A percentile compares a stretch with the other conserved stretches of the same genome.
These are phyloP conservation scores for Erpetoichthys calabaricus DNA, from an alignment of 2,797 vertebrate genomes.

Conservation along the genomic window DNA sequence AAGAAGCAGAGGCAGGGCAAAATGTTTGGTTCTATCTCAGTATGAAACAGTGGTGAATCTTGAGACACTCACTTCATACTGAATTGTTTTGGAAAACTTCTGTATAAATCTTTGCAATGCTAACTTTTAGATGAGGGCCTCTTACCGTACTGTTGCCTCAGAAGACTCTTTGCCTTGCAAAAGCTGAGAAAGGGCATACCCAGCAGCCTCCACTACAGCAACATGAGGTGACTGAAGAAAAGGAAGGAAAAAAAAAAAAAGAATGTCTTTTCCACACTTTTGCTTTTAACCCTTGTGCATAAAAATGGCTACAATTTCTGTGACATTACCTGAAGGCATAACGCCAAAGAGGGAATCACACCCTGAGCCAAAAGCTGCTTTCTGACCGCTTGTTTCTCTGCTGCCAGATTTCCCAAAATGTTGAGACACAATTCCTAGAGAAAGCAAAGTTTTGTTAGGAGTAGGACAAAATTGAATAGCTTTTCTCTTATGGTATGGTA, in stretches of 20 bases:
- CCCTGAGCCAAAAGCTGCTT: constrained; percentile 79
- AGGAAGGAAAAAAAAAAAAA: constrained; percentile 8
- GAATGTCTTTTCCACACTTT: too few species aligned
- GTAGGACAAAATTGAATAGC: constrained; percentile 7
- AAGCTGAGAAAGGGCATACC: constrained; percentile 82
- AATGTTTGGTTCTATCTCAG: too few species aligned
- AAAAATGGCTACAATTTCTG: background rate
- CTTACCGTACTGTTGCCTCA: constrained; percentile 70
- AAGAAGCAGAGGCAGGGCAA: too few species aligned
- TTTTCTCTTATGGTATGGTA: too few species aligned
- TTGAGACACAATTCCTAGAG: constrained; percentile 85
- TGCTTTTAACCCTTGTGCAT: too few species aligned
- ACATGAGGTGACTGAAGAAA: constrained; percentile 64
- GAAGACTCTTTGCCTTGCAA: constrained; percentile 68
- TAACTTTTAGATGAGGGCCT: background rate
- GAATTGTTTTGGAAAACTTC: too few species aligned
- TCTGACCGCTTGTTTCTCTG: constrained; percentile 61
- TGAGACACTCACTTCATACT: too few species aligned
- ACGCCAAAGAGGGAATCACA: constrained; percentile 64
- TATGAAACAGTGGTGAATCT: too few species aligned
- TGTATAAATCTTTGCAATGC: too few species aligned
- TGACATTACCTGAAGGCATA: constrained; percentile 65
- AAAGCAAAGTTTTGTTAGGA: too few species aligned
- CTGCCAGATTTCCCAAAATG: constrained; percentile 78
- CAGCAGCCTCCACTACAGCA: constrained; percentile 75